Evolutionary conservation across 2,797 vertebrate genomes (phyloP), one percentile per base, ranked within the genome.

Genomic region (Sebastes umbrosus): DNA sequence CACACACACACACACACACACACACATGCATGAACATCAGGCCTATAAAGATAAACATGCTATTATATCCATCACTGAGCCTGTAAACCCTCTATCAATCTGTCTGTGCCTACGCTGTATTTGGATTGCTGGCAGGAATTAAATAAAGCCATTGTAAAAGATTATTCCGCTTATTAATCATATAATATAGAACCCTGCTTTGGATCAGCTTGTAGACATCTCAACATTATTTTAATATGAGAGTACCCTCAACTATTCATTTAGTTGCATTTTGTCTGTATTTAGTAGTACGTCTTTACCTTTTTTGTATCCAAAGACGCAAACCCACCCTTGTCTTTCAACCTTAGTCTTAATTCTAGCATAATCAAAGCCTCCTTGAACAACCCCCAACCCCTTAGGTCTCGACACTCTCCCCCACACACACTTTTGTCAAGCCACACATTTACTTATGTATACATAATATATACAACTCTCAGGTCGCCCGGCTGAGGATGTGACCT

Each of bases 401-500:
- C 79, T 59, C 27, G 54, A 24, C 11, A 18, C 4, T 20, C 27
- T 29, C 36, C 25, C 75, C 60, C 27, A 5, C n/a, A 25, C 62
- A n/a, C 63, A 73, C 79, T 43, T 73, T 84, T 69, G n/a, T 75
- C 16, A 75, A 36, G 14, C 27, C 79, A 59, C 79, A 72, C 77
- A 58, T 80, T 84, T 80, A 73, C 76, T 85, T 71, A 84, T 81
- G 34, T 82, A 83, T 77, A 82, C 86, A 80, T 85, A 85, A 88
- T 85, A 80, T 77, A 88, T 80, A 86, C 63, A 79, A 76, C 60
- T 73, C 68, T 85, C 73, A 77, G 79, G 80, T 82, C 58, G 6
- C 52, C 63, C 1, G 55, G 52, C 75, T 71, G 58, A 71, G 69
- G 75, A 59, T 80, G 52, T 63, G 83, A 80, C 76, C 83, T 24